A percentile compares a stretch with the other conserved stretches of the same genome.
Conservation (phyloP, 2,888 invertebrate genomes). For the Ellobium chinense region DNA sequence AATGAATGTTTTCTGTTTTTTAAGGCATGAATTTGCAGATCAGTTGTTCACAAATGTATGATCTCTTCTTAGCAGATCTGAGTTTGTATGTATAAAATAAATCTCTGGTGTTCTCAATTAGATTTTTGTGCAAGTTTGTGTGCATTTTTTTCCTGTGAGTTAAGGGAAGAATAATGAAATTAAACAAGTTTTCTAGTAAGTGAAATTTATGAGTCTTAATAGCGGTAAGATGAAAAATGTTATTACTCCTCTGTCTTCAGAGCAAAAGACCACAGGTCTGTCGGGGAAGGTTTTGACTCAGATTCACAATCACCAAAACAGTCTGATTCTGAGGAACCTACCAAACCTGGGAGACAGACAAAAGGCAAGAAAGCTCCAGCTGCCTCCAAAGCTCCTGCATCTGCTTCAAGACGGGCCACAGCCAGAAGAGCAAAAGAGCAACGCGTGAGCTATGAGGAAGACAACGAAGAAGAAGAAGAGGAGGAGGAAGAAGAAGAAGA, state of each 20-base stretch:
- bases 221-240: too few species aligned
- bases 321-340: slow-evolving; percentile 34
- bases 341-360: slow-evolving; percentile 12
- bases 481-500: slow-evolving; percentile 43
- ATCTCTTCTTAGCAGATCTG: too few species aligned
- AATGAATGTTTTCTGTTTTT: too few species aligned
- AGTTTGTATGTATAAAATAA: too few species aligned
- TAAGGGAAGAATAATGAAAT: too few species aligned
- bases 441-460: slow-evolving; percentile 21
- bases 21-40: too few species aligned
- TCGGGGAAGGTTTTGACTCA: slow-evolving; percentile 44
- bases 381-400: neutral
- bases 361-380: slow-evolving; percentile 8
- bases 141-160: too few species aligned
- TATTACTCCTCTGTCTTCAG: neutral
- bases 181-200: too few species aligned
- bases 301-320: slow-evolving; percentile 45
- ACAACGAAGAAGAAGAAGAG: slow-evolving; percentile 33
- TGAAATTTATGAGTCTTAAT: too few species aligned
- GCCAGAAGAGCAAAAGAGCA: slow-evolving; percentile 17
- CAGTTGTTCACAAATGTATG: too few species aligned
- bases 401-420: neutral
- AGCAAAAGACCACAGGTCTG: slow-evolving; percentile 8
- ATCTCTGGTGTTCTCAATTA: too few species aligned
- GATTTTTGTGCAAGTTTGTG: too few species aligned